phyloP scores from a whole-genome alignment of 2,113 vertebrate genomes.

The Chionis minor region DNA sequence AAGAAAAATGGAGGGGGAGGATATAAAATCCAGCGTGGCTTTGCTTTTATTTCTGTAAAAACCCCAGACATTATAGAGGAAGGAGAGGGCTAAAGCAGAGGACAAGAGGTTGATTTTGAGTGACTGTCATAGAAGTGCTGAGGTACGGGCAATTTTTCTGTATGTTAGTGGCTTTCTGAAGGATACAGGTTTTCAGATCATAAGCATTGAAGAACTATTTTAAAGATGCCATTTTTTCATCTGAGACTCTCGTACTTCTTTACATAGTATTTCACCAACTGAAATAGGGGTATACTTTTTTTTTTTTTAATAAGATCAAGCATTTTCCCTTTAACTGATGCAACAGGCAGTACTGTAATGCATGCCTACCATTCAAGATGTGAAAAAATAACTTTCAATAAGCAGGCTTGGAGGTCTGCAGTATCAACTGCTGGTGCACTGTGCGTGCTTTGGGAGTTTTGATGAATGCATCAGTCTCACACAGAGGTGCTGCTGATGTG shows the following conservation, averaged over 20 bases:
- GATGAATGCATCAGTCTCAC: neutral
- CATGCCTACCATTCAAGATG: neutral
- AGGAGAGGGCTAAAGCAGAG: neutral
- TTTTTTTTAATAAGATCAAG: neutral
- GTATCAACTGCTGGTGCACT: neutral
- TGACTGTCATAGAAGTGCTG: neutral
- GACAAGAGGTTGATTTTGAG: neutral
- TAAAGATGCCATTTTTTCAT: neutral
- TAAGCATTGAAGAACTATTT: neutral
- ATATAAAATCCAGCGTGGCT: neutral
- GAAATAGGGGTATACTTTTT: neutral
- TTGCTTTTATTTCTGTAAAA: neutral
- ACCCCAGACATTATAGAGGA: neutral
- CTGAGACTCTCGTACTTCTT: neutral
- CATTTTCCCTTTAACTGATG: neutral
- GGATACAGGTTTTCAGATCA: neutral
- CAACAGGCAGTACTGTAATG: neutral
- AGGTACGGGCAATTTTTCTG: neutral
- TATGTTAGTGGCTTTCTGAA: neutral
- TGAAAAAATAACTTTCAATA: neutral
- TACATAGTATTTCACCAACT: accelerated
- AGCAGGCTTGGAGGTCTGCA: neutral
- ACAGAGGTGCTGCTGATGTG: neutral
- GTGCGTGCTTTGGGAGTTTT: neutral
- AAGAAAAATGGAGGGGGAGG: neutral